These are phyloP conservation scores for Melanotaenia trifasciata DNA, from an alignment of 2,797 vertebrate genomes.

Conservation along the genomic window DNA sequence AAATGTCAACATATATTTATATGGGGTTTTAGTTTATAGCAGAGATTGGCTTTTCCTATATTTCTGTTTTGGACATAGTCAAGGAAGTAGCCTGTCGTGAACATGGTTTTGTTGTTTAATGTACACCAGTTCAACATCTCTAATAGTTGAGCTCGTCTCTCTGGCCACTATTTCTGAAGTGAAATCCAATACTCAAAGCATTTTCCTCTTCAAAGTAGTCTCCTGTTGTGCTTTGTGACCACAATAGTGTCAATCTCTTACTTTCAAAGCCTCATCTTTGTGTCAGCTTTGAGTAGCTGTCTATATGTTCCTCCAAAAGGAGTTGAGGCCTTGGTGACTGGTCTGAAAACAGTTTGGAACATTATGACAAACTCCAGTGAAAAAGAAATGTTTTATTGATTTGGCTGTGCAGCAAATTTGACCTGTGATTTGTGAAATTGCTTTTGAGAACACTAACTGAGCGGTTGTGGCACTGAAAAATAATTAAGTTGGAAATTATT, in stretches of 20 bases:
- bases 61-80: constrained; percentile 50
- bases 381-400: constrained; percentile 59
- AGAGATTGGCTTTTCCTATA: constrained; percentile 43
- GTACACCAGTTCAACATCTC: constrained; percentile 67
- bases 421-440: constrained; percentile 51
- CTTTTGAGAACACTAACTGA: constrained; percentile 33
- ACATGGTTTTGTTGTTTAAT: constrained; percentile 58
- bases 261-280: constrained; percentile 79
- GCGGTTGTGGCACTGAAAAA: constrained; percentile 21
- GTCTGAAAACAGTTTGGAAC: constrained; percentile 72
- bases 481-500: constrained; percentile 2
- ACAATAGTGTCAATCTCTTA: constrained; percentile 84
- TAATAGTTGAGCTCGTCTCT: constrained; percentile 67
- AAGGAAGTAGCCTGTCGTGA: constrained; percentile 36
- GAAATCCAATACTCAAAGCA: constrained; percentile 82
- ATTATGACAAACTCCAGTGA: constrained; percentile 59
- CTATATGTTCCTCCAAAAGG: constrained; percentile 73
- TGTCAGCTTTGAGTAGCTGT: constrained; percentile 78
- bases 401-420: constrained; percentile 50
- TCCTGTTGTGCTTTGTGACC: constrained; percentile 85
- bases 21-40: constrained; percentile 38
- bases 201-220: constrained; percentile 82
- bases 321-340: constrained; percentile 72
- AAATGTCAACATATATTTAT: constrained; percentile 19
- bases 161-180: constrained; percentile 71